Conservation (phyloP, 2,797 vertebrate genomes). For the Pagetopsis macropterus region DNA sequence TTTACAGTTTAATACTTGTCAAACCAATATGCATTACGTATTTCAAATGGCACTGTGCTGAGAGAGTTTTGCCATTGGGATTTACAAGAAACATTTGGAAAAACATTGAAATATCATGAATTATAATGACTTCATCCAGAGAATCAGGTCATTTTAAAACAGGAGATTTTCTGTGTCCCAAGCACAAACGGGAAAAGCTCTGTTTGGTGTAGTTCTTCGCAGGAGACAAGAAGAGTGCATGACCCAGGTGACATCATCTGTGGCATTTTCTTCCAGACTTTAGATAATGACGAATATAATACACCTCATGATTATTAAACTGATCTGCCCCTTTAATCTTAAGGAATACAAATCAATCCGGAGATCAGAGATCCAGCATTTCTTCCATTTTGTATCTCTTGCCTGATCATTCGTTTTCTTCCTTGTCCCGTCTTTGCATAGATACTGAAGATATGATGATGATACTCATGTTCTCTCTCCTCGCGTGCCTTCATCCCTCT, state of each 20-base stretch:
- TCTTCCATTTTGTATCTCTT: not conserved
- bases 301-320: not conserved
- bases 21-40: no score
- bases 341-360: not conserved
- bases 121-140: no score
- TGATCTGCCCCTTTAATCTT: not conserved
- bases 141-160: no score
- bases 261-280: not conserved
- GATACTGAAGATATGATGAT: not conserved
- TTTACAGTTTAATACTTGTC: no score
- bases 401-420: not conserved
- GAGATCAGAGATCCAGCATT: not conserved
- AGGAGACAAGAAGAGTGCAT: no score
- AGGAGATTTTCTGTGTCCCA: no score
- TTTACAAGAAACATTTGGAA: not conserved
- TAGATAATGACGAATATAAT: not conserved
- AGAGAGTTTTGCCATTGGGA: not conserved
- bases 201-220: no score
- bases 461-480: not conserved
- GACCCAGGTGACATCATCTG: not conserved
- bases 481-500: constrained; percentile 23
- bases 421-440: not conserved
- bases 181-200: no score
- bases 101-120: no score
- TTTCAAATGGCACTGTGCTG: no score